Evolutionary conservation across 1,140 invertebrate genomes (phyloP).

Genomic region (Magallana ariakensis): DNA sequence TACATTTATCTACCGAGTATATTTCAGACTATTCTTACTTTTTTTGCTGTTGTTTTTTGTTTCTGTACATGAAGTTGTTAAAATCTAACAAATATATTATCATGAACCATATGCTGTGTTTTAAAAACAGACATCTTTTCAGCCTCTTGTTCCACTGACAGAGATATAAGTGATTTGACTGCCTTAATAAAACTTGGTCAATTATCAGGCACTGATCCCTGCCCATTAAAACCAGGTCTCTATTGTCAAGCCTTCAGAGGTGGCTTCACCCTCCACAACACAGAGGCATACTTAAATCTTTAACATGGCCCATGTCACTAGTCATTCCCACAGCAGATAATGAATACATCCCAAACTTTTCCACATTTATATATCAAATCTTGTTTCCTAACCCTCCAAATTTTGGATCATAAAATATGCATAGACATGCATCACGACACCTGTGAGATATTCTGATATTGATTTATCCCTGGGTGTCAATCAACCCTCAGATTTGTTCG

Average conservation of each 20-base stretch:
- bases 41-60: no score
- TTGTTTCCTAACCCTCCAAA: neutral
- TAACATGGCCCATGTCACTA: neutral
- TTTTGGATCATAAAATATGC: slow-evolving; percentile 3
- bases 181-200: neutral
- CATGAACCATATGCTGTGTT: no score
- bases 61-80: no score
- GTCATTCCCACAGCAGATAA: neutral
- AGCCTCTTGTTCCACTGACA: neutral
- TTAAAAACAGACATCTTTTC: no score
- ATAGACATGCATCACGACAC: neutral
- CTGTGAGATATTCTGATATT: slow-evolving; percentile 20
- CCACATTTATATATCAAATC: neutral
- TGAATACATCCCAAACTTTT: neutral
- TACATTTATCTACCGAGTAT: no score
- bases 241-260: neutral
- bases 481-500: neutral
- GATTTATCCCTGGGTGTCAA: slow-evolving; percentile 18
- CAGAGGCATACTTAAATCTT: no score
- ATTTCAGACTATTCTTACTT: no score
- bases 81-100: no score
- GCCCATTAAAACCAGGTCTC: slow-evolving; percentile 5
- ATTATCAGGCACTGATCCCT: slow-evolving; percentile 8
- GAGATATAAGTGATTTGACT: slow-evolving; percentile 20
- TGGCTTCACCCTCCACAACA: neutral